A percentile compares a stretch with the other conserved stretches of the same genome.
phyloP scores from a whole-genome alignment of 2,113 vertebrate genomes.

The Sula dactylatra region DNA sequence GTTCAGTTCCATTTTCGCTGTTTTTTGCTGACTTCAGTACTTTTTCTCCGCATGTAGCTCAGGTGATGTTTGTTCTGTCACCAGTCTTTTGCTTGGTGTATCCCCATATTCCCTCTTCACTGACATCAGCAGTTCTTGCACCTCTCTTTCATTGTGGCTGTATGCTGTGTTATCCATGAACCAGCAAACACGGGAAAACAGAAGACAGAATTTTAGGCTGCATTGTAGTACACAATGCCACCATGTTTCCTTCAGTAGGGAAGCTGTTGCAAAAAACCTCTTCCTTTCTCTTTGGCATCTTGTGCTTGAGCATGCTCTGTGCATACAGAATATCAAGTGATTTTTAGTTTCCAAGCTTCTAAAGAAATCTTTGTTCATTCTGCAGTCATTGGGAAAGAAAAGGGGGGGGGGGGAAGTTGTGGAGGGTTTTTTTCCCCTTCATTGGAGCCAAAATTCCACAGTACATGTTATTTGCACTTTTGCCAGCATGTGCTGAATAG shows the following conservation, averaged over 20 bases:
- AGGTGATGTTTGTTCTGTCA: neutral
- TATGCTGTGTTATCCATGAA: neutral
- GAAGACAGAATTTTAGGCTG: neutral
- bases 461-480: neutral
- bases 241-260: neutral
- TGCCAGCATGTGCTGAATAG: constrained; percentile 28
- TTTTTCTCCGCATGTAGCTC: neutral
- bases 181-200: neutral
- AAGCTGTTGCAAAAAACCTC: neutral
- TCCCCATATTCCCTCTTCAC: neutral
- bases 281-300: neutral
- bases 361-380: constrained; percentile 18
- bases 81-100: neutral
- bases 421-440: neutral
- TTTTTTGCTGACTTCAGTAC: neutral
- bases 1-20: neutral
- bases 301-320: neutral
- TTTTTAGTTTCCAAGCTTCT: neutral
- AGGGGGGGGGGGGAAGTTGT: neutral
- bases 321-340: neutral
- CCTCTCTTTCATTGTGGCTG: neutral
- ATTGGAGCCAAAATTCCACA: neutral
- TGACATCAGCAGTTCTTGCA: neutral
- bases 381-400: neutral
- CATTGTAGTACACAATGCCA: fast-evolving